These are phyloP conservation scores for Canis aureus DNA, from an alignment of 2,113 vertebrate genomes.

Conservation along the genomic window DNA sequence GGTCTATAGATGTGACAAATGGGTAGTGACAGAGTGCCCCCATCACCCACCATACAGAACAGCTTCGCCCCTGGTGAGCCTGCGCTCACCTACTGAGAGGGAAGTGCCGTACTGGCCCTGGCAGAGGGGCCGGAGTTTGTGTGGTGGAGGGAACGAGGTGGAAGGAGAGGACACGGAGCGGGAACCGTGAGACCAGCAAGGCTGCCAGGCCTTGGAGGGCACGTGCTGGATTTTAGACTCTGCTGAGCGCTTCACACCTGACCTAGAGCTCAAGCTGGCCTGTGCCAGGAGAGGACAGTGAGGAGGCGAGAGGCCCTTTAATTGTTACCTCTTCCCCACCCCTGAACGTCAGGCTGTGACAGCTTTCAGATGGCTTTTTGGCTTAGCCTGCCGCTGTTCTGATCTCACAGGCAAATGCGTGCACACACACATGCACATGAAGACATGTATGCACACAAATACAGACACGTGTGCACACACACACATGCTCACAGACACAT, in stretches of 20 bases:
- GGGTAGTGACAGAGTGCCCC: background rate
- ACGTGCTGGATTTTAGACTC: background rate
- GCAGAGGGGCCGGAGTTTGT: background rate
- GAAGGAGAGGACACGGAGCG: background rate
- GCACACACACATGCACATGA: too few relatives aligned
- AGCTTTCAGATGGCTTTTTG: background rate
- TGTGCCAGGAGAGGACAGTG: background rate
- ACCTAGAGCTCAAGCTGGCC: background rate
- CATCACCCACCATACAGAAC: accelerated
- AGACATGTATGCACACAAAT: too few relatives aligned
- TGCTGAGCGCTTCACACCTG: background rate
- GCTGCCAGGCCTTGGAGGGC: background rate
- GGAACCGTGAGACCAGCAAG: background rate
- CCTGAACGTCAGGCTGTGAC: accelerated
- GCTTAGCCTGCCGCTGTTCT: background rate
- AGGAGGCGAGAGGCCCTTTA: background rate
- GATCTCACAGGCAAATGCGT: background rate
- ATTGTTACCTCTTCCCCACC: too few relatives aligned
- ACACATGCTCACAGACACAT: too few relatives aligned
- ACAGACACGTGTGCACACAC: accelerated
- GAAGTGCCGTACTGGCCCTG: background rate
- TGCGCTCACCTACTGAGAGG: background rate
- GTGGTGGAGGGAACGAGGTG: too few relatives aligned
- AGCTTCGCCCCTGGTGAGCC: background rate
- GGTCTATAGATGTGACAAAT: background rate